These are phyloP conservation scores for Scomber colias DNA, from an alignment of 2,113 vertebrate species.

Conservation along the genomic window DNA sequence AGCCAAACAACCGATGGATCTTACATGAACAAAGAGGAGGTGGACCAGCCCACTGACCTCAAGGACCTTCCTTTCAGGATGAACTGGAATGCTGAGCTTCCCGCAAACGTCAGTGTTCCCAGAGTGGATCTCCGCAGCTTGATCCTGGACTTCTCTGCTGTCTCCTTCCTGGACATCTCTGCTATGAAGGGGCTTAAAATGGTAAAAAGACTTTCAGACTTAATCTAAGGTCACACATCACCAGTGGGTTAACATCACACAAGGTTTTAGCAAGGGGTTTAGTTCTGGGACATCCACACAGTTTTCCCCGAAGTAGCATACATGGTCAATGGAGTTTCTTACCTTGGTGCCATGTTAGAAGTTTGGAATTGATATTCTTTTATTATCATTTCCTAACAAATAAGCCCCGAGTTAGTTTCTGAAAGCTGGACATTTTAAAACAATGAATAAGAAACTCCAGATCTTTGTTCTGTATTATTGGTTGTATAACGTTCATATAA, in stretches of 20 bases:
- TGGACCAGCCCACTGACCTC: conserved; percentile 82
- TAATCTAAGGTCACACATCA: no score
- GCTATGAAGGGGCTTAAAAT: conserved; percentile 89
- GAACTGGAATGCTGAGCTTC: conserved; percentile 87
- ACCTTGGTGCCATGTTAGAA: no score
- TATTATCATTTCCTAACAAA: no score
- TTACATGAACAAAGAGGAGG: conserved; percentile 80
- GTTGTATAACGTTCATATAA: background rate
- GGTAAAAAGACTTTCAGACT: conserved; percentile 77
- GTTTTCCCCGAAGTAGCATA: no score
- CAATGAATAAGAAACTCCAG: no score
- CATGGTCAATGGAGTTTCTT: no score
- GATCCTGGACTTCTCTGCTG: conserved; percentile 92
- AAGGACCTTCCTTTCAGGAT: conserved; percentile 85
- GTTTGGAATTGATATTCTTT: no score
- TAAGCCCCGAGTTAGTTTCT: background rate
- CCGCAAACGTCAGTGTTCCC: conserved; percentile 84
- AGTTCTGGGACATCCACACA: no score
- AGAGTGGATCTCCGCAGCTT: conserved; percentile 89
- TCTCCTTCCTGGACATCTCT: conserved; percentile 93
- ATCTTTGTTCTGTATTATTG: background rate
- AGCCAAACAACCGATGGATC: background rate
- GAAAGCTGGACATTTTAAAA: background rate
- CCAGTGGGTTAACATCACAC: no score
- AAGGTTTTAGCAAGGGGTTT: no score